These are phyloP conservation scores for Polymixis lichenea DNA, from an alignment of 2,888 invertebrate species.

Conservation along the genomic window DNA sequence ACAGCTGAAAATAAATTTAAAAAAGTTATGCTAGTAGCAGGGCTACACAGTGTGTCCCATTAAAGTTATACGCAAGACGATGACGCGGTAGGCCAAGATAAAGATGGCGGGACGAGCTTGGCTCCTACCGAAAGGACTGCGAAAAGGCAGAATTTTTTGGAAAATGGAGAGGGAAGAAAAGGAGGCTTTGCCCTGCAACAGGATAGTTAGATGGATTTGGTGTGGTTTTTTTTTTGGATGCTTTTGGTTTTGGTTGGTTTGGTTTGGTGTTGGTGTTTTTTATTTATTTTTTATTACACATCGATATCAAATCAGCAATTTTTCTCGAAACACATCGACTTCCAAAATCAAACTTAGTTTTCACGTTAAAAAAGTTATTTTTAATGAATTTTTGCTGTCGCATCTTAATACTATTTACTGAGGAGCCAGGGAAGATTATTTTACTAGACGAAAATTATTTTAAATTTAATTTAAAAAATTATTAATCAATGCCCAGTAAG, in stretches of 20 bases:
- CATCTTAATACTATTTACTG: too few species aligned
- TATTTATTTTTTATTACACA: not conserved
- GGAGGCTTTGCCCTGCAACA: not conserved
- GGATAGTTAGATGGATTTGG: not conserved
- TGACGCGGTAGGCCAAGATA: not conserved
- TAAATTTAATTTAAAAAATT: too few species aligned
- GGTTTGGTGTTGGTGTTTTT: too few species aligned
- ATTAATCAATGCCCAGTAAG: not conserved
- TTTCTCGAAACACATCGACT: not conserved
- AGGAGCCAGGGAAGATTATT: too few species aligned
- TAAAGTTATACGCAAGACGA: not conserved
- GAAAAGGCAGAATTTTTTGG: not conserved
- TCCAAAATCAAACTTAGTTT: too few species aligned
- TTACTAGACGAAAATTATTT: too few species aligned
- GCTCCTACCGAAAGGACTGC: not conserved
- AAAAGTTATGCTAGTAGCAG: not conserved
- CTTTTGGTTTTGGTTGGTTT: too few species aligned
- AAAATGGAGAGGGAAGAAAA: not conserved
- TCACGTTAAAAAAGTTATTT: too few species aligned
- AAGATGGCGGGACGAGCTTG: not conserved
- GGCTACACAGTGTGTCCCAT: not conserved
- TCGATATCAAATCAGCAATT: not conserved
- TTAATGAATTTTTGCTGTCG: too few species aligned
- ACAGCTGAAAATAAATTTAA: constrained; percentile 23
- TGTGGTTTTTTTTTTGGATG: too few species aligned